These are phyloP conservation scores for Karalla daura DNA, from an alignment of 2,797 vertebrate species.

Conservation along the genomic window DNA sequence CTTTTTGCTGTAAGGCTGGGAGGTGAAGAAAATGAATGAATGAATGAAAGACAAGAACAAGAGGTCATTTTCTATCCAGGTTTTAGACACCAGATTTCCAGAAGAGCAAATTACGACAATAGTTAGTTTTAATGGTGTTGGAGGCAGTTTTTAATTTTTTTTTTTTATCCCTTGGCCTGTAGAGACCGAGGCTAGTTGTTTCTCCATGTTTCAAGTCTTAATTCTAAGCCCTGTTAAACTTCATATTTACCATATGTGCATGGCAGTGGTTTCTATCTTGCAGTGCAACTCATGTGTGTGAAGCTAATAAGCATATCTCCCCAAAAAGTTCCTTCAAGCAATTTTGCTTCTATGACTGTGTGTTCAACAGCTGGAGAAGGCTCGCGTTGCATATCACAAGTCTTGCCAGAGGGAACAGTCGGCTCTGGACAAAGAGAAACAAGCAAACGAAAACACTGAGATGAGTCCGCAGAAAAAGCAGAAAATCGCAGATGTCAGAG, in stretches of 20 bases:
- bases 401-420: slow-evolving; percentile 83
- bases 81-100: no score
- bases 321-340: background rate
- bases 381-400: slow-evolving; percentile 80
- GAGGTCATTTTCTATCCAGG: no score
- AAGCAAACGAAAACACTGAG: slow-evolving; percentile 78
- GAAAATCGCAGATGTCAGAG: slow-evolving; percentile 79
- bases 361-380: slow-evolving; percentile 83
- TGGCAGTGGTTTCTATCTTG: background rate
- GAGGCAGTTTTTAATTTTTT: background rate
- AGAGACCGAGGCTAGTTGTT: background rate
- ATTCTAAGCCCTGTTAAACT: background rate
- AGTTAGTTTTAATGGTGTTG: background rate
- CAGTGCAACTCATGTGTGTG: background rate
- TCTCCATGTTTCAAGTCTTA: background rate
- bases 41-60: no score
- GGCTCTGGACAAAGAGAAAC: slow-evolving; percentile 81
- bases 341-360: slow-evolving; percentile 28
- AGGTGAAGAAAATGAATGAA: no score
- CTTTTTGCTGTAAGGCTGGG: no score
- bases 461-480: slow-evolving; percentile 83
- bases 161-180: background rate
- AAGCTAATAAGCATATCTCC: background rate
- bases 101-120: no score
- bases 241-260: background rate